phyloP scores from a whole-genome alignment of 37 sponge, comb jelly and placozoan genomes.

The Beroe forskalii region DNA sequence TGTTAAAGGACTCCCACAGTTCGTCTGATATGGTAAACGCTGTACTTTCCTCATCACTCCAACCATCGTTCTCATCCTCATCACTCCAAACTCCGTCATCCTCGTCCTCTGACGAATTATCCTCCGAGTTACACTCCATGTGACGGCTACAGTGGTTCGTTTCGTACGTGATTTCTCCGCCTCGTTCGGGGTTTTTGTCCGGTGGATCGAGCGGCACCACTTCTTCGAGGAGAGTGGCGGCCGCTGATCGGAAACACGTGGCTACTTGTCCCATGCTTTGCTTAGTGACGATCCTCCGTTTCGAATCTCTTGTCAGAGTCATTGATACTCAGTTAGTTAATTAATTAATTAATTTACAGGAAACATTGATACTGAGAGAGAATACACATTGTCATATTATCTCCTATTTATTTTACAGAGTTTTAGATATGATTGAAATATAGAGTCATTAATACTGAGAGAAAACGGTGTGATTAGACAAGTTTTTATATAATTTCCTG shows the following conservation, averaged over 20 bases:
- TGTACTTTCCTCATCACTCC: slow-evolving; percentile 24
- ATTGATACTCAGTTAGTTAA: slow-evolving; percentile 25
- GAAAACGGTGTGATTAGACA: no score
- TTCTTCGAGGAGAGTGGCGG: neutral
- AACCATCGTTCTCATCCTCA: neutral
- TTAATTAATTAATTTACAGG: no score
- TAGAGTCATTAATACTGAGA: no score
- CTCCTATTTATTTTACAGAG: no score
- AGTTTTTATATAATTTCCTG: no score
- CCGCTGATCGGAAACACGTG: slow-evolving; percentile 13
- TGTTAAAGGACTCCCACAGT: slow-evolving; percentile 34
- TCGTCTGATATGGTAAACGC: slow-evolving; percentile 9
- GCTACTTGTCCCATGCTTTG: slow-evolving; percentile 22
- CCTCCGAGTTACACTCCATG: neutral
- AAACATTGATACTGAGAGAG: no score
- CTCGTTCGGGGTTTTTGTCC: neutral
- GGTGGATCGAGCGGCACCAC: neutral
- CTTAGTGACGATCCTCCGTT: slow-evolving; percentile 23
- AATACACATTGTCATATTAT: no score
- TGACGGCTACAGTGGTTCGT: no score
- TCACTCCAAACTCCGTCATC: slow-evolving; percentile 29
- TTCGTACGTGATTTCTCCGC: neutral
- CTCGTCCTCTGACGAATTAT: neutral
- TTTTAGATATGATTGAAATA: no score
- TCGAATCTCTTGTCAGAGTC: slow-evolving; percentile 37